phyloP scores from a whole-genome alignment of 2,888 invertebrate genomes.

The Hypsopygia costalis region DNA sequence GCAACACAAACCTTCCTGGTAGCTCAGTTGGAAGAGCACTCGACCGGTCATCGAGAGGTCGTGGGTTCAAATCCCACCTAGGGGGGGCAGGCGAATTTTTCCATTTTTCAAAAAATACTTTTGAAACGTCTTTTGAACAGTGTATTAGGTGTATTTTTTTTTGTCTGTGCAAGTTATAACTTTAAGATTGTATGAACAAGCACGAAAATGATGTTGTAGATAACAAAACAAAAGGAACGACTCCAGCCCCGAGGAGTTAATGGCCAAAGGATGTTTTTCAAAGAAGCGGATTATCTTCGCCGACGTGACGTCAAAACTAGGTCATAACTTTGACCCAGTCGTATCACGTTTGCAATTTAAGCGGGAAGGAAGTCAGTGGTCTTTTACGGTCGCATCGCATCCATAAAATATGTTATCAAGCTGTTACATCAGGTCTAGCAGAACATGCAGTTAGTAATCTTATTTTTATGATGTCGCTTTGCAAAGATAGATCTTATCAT shows the following conservation, averaged over 20 bases:
- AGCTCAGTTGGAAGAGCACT: no score
- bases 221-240: background rate
- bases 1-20: no score
- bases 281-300: conserved; percentile 1
- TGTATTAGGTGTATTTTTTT: no score
- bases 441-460: background rate
- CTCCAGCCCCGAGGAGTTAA: background rate
- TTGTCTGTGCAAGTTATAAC: no score
- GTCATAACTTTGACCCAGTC: background rate
- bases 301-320: conserved; percentile 2
- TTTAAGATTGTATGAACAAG: no score
- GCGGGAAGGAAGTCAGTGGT: background rate
- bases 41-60: no score
- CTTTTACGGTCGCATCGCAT: background rate
- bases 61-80: no score
- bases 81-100: no score
- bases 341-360: background rate
- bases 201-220: background rate
- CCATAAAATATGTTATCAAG: background rate
- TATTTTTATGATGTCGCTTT: no score
- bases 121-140: no score
- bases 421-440: background rate
- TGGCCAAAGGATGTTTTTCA: background rate
- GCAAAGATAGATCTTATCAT: background rate
- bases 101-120: no score